phyloP scores from a whole-genome alignment of 1,140 invertebrate species.

The Hylyphantes graminicola region DNA sequence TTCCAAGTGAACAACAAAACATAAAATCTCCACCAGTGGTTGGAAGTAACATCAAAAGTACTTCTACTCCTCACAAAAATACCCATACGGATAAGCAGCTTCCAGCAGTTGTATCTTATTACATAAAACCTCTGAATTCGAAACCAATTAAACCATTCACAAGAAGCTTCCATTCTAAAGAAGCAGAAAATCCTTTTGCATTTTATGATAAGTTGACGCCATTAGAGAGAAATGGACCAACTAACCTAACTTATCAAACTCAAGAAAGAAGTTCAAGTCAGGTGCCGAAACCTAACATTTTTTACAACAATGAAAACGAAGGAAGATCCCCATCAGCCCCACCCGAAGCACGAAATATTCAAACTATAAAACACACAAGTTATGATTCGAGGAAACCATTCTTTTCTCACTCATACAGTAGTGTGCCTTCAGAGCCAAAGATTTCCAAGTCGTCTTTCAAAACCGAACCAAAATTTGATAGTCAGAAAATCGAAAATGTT shows the following conservation, averaged over 20 bases:
- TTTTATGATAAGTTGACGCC: neutral
- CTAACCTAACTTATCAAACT: neutral
- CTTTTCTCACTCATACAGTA: no score
- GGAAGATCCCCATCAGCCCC: neutral
- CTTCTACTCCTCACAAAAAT: neutral
- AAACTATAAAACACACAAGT: neutral
- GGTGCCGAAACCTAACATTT: neutral
- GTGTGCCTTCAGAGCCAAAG: neutral
- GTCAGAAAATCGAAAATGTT: no score
- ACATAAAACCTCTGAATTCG: constrained; percentile 4
- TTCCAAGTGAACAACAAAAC: no score
- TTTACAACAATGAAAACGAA: neutral
- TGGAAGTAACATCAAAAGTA: no score
- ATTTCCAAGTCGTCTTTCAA: neutral
- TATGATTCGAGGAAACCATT: no score
- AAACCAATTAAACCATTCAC: neutral
- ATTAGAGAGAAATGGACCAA: neutral
- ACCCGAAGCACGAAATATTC: neutral
- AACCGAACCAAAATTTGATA: neutral
- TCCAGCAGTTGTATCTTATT: constrained; percentile 16
- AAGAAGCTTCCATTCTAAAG: constrained; percentile 5
- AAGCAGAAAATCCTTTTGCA: neutral
- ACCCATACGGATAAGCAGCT: neutral
- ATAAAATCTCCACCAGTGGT: no score
- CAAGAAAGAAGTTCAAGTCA: neutral